phyloP scores from a whole-genome alignment of 2,888 invertebrate species.

The Maniola hyperantus region DNA sequence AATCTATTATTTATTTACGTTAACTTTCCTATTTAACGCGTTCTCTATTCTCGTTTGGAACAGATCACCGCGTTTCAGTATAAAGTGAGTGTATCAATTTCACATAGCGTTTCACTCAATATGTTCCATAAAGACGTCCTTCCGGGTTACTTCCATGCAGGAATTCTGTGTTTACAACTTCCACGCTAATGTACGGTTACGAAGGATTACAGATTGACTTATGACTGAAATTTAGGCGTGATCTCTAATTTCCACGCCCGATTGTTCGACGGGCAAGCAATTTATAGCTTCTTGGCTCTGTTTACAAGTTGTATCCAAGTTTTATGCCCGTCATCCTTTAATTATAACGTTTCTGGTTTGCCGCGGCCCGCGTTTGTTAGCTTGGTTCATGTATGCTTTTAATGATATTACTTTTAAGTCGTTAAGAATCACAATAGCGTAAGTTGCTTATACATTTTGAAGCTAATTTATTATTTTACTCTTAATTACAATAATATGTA shows the following conservation, averaged over 20 bases:
- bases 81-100: conserved; percentile 56
- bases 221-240: conserved; percentile 43
- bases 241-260: conserved; percentile 49
- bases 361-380: conserved; percentile 27
- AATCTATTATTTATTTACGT: conserved; percentile 76
- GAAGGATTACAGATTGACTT: conserved; percentile 45
- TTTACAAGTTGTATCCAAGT: conserved; percentile 77
- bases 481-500: background rate
- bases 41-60: conserved; percentile 49
- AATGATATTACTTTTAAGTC: conserved; percentile 9
- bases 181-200: conserved; percentile 37
- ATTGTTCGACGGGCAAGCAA: conserved; percentile 50
- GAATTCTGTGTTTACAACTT: conserved; percentile 56
- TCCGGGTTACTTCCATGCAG: conserved; percentile 61
- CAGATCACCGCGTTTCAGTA: conserved; percentile 53
- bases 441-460: conserved; percentile 14
- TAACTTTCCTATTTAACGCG: conserved; percentile 66
- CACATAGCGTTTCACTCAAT: conserved; percentile 64
- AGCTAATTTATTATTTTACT: background rate
- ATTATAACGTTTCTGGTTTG: conserved; percentile 53
- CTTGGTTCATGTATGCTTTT: conserved; percentile 28
- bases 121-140: conserved; percentile 62
- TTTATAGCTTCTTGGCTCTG: conserved; percentile 66
- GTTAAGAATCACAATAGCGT: conserved; percentile 22
- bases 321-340: conserved; percentile 62